Evolutionary conservation across 2,888 invertebrate genomes (phyloP), one percentile per base, ranked within the genome.

Genomic region (Eumacrocentrus americanus): DNA sequence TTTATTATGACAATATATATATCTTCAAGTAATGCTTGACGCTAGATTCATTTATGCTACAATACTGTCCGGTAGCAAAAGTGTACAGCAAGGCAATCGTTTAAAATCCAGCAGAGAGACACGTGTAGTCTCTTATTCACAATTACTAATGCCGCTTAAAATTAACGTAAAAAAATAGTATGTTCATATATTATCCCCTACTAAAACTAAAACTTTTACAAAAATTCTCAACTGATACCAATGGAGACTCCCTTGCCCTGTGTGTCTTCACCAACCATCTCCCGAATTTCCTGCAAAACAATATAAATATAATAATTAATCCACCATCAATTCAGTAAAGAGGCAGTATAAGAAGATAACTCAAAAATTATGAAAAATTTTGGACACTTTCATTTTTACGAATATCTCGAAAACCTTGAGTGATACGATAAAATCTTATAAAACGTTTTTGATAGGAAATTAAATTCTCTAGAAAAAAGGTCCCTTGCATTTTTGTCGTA

Each of bases 191-290:
- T 44, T 18, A 44, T 44, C 20, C 11, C 22, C 2, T 0, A 14
- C 6, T 40, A 37, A 6, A 37, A 37, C 3, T n/a, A 12, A 42
- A 12, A 7, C 6, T 37, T 22, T 40, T 12, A 4, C 18, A 34
- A 16, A 29, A 11, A 54, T 34, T 38, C 69, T 77, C 75, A 79
- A 63, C 78, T 78, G 57, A 76, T 78, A 57, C 77, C 76, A 35
- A 77, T 65, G 46, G 74, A 73, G n/a, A n/a, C n/a, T n/a, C n/a
- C n/a, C 9, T 6, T 29, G 9, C 29, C 29, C 14, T 54, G 59
- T 7, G 70, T 70, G 16, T 73, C 73, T 54, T 76, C 76, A 46
- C 67, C 69, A 22, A 75, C 70, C 61, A 73, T 71, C 51, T 72
- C 74, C 29, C 69, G 73, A 46, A 75, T 68, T 59, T 76, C 79